Conservation (phyloP, 1,140 invertebrate genomes). For the Drosophila simulans region DNA sequence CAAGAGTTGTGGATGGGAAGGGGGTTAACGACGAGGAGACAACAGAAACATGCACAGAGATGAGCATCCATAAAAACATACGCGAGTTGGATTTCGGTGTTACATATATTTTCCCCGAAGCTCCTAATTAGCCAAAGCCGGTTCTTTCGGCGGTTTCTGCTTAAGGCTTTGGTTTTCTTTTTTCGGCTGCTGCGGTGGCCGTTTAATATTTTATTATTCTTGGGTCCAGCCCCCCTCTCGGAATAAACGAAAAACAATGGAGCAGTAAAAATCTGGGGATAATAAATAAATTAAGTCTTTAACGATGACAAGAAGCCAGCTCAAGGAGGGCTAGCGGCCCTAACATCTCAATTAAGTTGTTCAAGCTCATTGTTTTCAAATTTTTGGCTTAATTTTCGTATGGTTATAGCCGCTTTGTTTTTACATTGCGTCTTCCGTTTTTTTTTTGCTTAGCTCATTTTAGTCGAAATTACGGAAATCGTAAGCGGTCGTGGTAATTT, state of each 20-base stretch:
- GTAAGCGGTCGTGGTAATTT: constrained; percentile 40
- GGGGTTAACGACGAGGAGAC: constrained; percentile 33
- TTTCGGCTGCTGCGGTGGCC: constrained; percentile 27
- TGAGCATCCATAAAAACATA: constrained; percentile 62
- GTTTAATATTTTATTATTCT: constrained; percentile 57
- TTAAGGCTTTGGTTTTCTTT: not conserved
- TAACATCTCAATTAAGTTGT: constrained; percentile 78
- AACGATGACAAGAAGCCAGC: constrained; percentile 70
- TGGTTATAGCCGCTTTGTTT: constrained; percentile 59
- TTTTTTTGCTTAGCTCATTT: constrained; percentile 45
- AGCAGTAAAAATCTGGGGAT: constrained; percentile 69
- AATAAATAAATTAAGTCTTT: constrained; percentile 82
- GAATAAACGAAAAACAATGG: constrained; percentile 62
- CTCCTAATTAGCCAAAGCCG: constrained; percentile 62
- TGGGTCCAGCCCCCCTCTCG: constrained; percentile 27
- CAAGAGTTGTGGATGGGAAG: constrained; percentile 3
- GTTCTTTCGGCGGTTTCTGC: constrained; percentile 33
- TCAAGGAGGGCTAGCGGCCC: constrained; percentile 28
- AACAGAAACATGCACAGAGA: constrained; percentile 73
- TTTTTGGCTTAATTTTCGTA: constrained; percentile 77
- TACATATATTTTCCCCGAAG: constrained; percentile 55
- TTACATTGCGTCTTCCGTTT: constrained; percentile 16
- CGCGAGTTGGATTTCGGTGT: constrained; percentile 51
- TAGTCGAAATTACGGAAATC: constrained; percentile 66
- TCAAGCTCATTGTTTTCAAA: constrained; percentile 74